phyloP scores from a whole-genome alignment of 2,113 vertebrate species.

The Vimba vimba region DNA sequence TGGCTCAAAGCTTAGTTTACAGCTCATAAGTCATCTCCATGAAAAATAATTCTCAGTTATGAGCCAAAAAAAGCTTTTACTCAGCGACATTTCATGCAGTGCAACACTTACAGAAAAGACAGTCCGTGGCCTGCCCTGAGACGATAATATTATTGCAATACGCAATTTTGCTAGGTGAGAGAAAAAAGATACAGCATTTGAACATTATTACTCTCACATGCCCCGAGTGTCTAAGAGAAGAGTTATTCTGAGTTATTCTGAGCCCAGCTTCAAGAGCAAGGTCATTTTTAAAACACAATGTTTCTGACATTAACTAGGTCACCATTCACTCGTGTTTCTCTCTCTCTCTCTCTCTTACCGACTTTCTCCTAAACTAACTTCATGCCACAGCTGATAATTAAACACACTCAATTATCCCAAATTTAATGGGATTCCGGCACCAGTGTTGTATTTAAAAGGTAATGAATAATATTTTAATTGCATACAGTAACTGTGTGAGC shows the following conservation, averaged over 20 bases:
- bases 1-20: not conserved
- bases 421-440: constrained; percentile 83
- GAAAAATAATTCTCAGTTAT: constrained; percentile 1
- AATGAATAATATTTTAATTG: constrained; percentile 87
- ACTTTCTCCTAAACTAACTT: constrained; percentile 77
- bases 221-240: constrained; percentile 63
- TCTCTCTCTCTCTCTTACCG: constrained; percentile 55
- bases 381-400: constrained; percentile 80
- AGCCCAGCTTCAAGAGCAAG: constrained; percentile 77
- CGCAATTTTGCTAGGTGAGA: constrained; percentile 36
- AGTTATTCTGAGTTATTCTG: constrained; percentile 84
- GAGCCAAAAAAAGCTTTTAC: not conserved
- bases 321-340: constrained; percentile 64
- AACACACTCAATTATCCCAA: constrained; percentile 84
- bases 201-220: constrained; percentile 56
- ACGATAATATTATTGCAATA: not conserved
- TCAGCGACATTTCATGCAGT: constrained; percentile 5
- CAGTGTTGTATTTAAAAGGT: constrained; percentile 84
- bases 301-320: constrained; percentile 79
- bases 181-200: constrained; percentile 42
- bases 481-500: constrained; percentile 79
- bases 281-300: constrained; percentile 84
- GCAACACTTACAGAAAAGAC: constrained; percentile 19
- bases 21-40: constrained; percentile 4
- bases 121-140: not conserved